Evolutionary conservation across 2,113 vertebrate species (phyloP).

Genomic region (Zootoca vivipara): DNA sequence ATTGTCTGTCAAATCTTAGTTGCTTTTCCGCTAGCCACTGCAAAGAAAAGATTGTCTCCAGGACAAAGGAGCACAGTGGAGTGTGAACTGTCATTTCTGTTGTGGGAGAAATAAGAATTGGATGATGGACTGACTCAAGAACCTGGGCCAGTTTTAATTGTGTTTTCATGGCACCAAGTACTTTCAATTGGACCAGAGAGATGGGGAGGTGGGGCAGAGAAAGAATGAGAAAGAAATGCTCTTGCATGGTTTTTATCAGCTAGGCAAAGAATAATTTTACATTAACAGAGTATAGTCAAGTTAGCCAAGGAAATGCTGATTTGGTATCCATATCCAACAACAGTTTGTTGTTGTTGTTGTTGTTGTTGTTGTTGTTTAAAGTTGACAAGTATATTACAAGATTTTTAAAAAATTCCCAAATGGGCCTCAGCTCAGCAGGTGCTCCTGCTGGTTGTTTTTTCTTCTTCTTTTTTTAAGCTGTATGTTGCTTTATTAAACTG

Average conservation of each 20-base stretch:
- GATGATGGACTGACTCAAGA: not conserved
- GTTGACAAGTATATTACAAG: not conserved
- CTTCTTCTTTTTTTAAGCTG: not conserved
- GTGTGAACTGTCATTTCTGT: not conserved
- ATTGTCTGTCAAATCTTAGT: slow-evolving; percentile 20
- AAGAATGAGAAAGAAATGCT: not conserved
- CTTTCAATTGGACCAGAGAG: not conserved
- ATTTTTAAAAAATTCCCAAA: too few relatives aligned
- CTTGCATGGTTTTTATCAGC: not conserved
- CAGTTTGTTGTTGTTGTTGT: too few relatives aligned
- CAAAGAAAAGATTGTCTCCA: slow-evolving; percentile 7
- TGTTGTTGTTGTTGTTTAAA: not conserved
- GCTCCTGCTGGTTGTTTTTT: not conserved
- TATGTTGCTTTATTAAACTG: too few relatives aligned
- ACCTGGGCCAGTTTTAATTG: slow-evolving; percentile 2
- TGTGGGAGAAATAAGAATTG: not conserved
- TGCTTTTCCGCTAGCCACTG: not conserved
- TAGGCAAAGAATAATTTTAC: not conserved
- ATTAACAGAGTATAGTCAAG: not conserved
- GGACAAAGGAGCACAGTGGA: slow-evolving; percentile 5
- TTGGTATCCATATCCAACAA: not conserved
- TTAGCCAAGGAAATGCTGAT: not conserved
- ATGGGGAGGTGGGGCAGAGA: not conserved
- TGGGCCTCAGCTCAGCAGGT: not conserved
- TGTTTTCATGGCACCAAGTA: not conserved